These are phyloP conservation scores for Cotesia glomerata DNA, from an alignment of 1,140 invertebrate genomes.

Conservation along the genomic window DNA sequence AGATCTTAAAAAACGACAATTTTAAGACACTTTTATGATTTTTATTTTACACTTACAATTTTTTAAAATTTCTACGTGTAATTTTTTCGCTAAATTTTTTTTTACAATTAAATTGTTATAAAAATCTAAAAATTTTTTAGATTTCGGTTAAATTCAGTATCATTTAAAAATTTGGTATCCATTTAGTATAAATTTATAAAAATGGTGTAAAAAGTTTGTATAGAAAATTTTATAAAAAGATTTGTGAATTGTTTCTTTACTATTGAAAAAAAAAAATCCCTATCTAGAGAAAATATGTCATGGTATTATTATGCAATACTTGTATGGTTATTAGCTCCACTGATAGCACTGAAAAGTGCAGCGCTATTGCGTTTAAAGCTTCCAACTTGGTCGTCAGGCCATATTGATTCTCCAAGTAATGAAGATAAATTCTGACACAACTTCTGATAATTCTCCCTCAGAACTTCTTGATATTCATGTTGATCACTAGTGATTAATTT, in stretches of 20 bases:
- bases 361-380: slow-evolving; percentile 71
- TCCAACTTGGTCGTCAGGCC: slow-evolving; percentile 70
- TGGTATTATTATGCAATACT: slow-evolving; percentile 66
- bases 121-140: no score
- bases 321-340: slow-evolving; percentile 70
- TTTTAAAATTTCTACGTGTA: no score
- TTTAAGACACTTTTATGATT: no score
- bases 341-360: slow-evolving; percentile 73
- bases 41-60: no score
- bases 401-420: slow-evolving; percentile 73
- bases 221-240: neutral
- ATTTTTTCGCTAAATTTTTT: no score
- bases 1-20: no score
- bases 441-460: slow-evolving; percentile 85
- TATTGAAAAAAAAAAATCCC: neutral
- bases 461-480: slow-evolving; percentile 85
- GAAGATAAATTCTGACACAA: slow-evolving; percentile 78
- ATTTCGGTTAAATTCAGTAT: no score
- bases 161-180: neutral
- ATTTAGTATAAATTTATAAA: neutral
- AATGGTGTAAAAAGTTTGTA: neutral
- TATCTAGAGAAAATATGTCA: neutral
- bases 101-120: no score
- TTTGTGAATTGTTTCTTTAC: neutral
- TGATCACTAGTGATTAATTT: slow-evolving; percentile 85